These are phyloP conservation scores for Phalanger gymnotis DNA, from an alignment of 2,797 vertebrate genomes.

Conservation along the genomic window DNA sequence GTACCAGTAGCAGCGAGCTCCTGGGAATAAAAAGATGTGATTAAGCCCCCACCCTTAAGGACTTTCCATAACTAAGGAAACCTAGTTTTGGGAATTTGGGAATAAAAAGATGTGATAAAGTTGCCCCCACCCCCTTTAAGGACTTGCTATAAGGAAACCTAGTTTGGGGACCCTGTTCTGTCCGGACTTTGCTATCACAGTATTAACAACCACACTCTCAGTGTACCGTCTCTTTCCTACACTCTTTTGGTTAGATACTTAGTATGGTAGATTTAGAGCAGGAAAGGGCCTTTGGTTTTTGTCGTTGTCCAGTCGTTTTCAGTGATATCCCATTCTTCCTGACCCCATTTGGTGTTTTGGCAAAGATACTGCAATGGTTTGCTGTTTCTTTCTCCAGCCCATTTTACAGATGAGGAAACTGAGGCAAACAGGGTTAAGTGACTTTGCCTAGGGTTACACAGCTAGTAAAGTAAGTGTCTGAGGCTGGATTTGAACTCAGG, in stretches of 20 bases:
- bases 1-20: no score
- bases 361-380: neutral
- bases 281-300: no score
- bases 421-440: neutral
- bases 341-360: neutral
- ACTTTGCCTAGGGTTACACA: neutral
- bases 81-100: neutral
- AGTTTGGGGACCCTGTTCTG: neutral
- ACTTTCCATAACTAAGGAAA: neutral
- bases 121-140: neutral
- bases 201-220: neutral
- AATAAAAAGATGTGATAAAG: neutral
- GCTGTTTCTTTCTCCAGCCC: neutral
- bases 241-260: neutral
- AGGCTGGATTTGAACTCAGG: neutral
- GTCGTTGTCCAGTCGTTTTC: neutral
- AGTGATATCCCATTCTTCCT: neutral
- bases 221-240: neutral
- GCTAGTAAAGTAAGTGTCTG: neutral
- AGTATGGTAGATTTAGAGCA: neutral
- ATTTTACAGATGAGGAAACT: neutral
- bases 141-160: neutral
- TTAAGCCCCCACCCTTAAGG: neutral
- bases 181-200: neutral
- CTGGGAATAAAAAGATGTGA: neutral